A percentile compares a stretch with the other conserved stretches of the same genome.
phyloP scores from a whole-genome alignment of 2,113 vertebrate species.

The Dicaeum eximium region DNA sequence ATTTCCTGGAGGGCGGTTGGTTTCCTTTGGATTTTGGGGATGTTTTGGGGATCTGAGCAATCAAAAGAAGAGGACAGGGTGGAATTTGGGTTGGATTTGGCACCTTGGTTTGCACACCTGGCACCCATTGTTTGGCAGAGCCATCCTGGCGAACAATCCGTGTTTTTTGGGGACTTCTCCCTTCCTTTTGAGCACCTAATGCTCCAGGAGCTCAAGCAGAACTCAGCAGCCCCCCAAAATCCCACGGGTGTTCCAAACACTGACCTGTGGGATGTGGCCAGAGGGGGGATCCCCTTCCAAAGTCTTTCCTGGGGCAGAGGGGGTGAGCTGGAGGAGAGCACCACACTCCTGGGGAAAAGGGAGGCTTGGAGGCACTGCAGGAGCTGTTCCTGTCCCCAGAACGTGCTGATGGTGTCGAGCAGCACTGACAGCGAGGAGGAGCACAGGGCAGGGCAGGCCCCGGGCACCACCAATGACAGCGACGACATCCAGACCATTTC shows the following conservation, averaged over 20 bases:
- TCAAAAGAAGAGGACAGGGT: accelerated
- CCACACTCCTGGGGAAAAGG: accelerated
- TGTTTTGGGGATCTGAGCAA: accelerated
- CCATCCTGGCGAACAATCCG: accelerated
- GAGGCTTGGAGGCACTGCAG: not conserved
- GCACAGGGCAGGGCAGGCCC: constrained; percentile 55
- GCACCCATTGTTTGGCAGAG: accelerated
- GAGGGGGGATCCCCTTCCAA: not conserved
- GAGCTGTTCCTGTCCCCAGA: constrained; percentile 38
- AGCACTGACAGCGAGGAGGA: constrained; percentile 77
- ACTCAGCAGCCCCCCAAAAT: not conserved
- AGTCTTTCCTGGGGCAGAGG: not conserved
- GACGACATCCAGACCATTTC: constrained; percentile 98
- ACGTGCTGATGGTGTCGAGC: constrained; percentile 88
- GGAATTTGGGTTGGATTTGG: not conserved
- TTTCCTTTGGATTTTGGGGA: not conserved
- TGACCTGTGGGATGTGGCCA: not conserved
- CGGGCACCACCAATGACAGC: constrained; percentile 78
- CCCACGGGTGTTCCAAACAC: accelerated
- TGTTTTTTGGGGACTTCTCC: not conserved
- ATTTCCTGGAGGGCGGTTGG: accelerated
- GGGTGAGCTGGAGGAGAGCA: not conserved
- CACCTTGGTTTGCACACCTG: not conserved
- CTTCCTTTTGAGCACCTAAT: not conserved
- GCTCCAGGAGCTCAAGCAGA: not conserved